These are phyloP conservation scores for Nematopogon swammerdamellus DNA, from an alignment of 2,888 invertebrate species.

Conservation along the genomic window DNA sequence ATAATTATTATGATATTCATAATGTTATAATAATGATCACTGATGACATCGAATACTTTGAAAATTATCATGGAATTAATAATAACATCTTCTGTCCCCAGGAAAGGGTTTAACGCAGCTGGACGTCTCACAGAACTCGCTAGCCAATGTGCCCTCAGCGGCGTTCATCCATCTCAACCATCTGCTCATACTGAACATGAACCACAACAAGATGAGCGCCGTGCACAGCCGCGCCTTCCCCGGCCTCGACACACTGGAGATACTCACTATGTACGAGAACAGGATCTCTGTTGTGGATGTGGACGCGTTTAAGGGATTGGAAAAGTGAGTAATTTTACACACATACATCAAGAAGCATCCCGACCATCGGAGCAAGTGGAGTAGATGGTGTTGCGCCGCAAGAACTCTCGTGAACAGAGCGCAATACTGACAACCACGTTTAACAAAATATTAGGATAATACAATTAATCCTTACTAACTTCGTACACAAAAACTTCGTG, in stretches of 20 bases:
- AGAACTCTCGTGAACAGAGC: too few relatives aligned
- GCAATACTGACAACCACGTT: too few relatives aligned
- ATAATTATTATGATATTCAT: too few relatives aligned
- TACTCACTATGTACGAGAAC: constrained; percentile 84
- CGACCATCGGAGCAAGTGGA: too few relatives aligned
- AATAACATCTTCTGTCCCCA: constrained; percentile 23
- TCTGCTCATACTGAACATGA: constrained; percentile 82
- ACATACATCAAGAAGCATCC: too few relatives aligned
- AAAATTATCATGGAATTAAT: too few relatives aligned
- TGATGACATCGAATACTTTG: too few relatives aligned
- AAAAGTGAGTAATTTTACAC: constrained; percentile 69
- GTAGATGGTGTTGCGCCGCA: too few relatives aligned
- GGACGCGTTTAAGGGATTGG: constrained; percentile 82
- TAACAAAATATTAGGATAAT: too few relatives aligned
- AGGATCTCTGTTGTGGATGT: constrained; percentile 74
- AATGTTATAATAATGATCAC: too few relatives aligned
- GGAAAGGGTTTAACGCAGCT: constrained; percentile 85
- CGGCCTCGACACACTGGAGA: constrained; percentile 82
- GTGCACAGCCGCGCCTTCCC: constrained; percentile 81
- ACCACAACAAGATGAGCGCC: constrained; percentile 71
- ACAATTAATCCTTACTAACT: too few relatives aligned
- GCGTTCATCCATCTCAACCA: constrained; percentile 79
- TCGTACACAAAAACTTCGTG: too few relatives aligned
- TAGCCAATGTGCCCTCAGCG: constrained; percentile 74
- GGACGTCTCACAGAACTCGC: constrained; percentile 83